Conservation (phyloP, 2,113 vertebrate genomes). For the Caranx melampygus region DNA sequence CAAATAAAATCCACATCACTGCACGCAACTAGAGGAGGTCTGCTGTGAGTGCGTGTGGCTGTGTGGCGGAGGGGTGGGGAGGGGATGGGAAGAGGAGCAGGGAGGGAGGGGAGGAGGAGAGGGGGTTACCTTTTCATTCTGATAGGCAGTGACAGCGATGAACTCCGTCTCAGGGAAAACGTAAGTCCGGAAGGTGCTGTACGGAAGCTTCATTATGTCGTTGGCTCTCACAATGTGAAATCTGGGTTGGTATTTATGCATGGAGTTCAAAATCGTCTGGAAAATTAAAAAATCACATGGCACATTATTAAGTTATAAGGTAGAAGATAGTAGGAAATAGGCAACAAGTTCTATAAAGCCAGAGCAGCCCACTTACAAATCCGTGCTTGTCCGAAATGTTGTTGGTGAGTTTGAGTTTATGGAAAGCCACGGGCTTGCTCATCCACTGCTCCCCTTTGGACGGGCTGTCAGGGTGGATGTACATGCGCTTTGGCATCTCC, state of each 20-base stretch:
- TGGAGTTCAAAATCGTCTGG: slow-evolving; percentile 99
- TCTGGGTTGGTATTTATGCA: slow-evolving; percentile 99
- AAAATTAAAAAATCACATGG: slow-evolving; percentile 21
- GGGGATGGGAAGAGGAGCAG: too few species aligned
- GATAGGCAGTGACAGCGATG: slow-evolving; percentile 97
- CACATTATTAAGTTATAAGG: not conserved
- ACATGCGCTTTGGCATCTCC: slow-evolving; percentile 99
- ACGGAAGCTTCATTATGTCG: slow-evolving; percentile 97
- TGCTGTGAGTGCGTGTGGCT: not conserved
- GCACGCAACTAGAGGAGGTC: not conserved
- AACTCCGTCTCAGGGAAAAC: slow-evolving; percentile 98
- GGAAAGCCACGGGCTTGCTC: slow-evolving; percentile 96
- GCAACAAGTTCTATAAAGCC: not conserved
- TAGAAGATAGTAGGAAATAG: not conserved
- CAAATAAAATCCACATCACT: not conserved
- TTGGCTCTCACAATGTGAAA: slow-evolving; percentile 97
- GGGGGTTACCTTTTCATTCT: slow-evolving; percentile 95
- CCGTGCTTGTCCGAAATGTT: slow-evolving; percentile 98
- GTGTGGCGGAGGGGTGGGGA: not conserved
- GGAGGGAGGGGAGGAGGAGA: too few species aligned
- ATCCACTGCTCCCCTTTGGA: slow-evolving; percentile 98
- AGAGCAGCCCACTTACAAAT: slow-evolving; percentile 86
- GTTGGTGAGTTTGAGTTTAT: slow-evolving; percentile 98
- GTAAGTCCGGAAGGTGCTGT: slow-evolving; percentile 97
- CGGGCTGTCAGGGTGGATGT: slow-evolving; percentile 98